A percentile compares a stretch with the other conserved stretches of the same genome.
These are phyloP conservation scores for Bos indicus DNA, from an alignment of 2,113 vertebrate species.

Conservation along the genomic window DNA sequence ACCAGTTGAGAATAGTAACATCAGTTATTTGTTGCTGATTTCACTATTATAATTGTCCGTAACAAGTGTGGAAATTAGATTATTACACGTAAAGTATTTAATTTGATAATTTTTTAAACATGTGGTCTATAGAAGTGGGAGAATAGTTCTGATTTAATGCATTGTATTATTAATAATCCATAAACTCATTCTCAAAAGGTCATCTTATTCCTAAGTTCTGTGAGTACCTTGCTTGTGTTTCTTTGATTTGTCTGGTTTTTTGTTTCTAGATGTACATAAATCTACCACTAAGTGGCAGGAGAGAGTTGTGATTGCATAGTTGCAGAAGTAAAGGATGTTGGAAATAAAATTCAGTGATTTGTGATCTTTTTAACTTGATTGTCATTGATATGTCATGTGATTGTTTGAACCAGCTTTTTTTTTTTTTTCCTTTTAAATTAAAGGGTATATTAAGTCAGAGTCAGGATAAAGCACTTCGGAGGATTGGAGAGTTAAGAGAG, in stretches of 20 bases:
- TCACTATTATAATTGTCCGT: neutral
- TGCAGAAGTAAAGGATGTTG: neutral
- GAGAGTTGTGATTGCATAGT: neutral
- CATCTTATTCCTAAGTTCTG: neutral
- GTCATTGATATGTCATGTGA: neutral
- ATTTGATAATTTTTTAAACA: neutral
- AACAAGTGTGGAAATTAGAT: neutral
- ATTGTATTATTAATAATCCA: neutral
- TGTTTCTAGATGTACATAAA: neutral
- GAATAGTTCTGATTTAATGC: neutral
- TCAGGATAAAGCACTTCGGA: conserved; percentile 96
- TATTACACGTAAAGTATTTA: neutral
- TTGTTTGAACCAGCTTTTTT: conserved; percentile 38
- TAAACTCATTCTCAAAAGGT: conserved; percentile 6
- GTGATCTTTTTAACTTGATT: neutral
- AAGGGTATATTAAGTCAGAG: conserved; percentile 95
- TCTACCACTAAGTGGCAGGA: conserved; percentile 18
- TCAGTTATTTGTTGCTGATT: neutral
- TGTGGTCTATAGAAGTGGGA: neutral
- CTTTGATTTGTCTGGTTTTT: neutral
- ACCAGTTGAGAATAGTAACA: neutral
- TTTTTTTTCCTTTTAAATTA: conserved; percentile 66
- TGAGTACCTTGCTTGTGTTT: neutral
- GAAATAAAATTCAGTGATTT: neutral
- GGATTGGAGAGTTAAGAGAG: conserved; percentile 95